phyloP scores from a whole-genome alignment of 2,797 vertebrate genomes.

The Sus cebifrons region DNA sequence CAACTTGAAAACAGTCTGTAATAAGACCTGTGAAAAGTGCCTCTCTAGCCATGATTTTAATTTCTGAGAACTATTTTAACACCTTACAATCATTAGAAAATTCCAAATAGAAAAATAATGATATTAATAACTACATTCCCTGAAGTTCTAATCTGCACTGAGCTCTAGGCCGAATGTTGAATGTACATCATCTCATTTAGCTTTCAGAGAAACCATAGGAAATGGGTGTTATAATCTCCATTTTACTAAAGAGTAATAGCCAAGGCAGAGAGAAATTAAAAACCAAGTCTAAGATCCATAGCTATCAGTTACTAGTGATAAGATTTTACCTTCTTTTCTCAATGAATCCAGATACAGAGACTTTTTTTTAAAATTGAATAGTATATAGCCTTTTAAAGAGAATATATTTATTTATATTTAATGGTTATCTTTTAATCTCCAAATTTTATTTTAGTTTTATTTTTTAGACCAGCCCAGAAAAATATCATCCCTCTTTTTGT shows the following conservation, averaged over 20 bases:
- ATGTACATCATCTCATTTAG: not conserved
- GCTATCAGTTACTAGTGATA: not conserved
- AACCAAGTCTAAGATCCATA: not conserved
- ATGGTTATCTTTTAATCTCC: not conserved
- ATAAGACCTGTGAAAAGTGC: not conserved
- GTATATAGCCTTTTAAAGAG: not conserved
- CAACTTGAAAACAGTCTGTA: not conserved
- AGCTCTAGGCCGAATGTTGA: not conserved
- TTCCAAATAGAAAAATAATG: not conserved
- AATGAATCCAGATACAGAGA: not conserved
- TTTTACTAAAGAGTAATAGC: not conserved
- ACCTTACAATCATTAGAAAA: not conserved
- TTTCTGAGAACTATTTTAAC: not conserved
- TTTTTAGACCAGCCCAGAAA: conserved; percentile 27
- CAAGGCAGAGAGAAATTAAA: conserved; percentile 37
- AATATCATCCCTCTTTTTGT: not conserved
- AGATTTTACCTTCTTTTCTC: not conserved
- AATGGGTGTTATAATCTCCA: not conserved
- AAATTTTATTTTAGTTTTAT: not conserved
- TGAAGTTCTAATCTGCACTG: not conserved
- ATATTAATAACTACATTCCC: not conserved
- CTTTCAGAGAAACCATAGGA: not conserved
- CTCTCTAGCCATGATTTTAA: not conserved
- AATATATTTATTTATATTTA: conserved; percentile 19
- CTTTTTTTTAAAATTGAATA: not conserved